Percentiles rank a stretch among this genome's conserved stretches.
These are phyloP conservation scores for Heterodera carotae DNA, from an alignment of 1,140 invertebrate species.

Conservation along the genomic window DNA sequence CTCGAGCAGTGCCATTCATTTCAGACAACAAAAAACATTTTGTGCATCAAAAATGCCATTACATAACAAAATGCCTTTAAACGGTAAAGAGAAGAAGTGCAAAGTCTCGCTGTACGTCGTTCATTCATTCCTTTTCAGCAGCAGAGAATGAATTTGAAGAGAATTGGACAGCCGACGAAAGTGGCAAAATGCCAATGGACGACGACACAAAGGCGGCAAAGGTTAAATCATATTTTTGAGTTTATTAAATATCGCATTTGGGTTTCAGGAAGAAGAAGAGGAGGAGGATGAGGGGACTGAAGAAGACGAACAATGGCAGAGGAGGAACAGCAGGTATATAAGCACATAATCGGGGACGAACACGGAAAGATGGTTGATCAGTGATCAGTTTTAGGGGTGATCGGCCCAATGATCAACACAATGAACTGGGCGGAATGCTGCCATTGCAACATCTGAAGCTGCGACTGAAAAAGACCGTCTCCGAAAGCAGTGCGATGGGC, in stretches of 20 bases:
- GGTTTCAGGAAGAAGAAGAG: too few relatives aligned
- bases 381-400: not conserved
- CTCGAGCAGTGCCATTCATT: not conserved
- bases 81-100: not conserved
- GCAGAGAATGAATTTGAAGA: not conserved
- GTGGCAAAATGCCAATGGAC: not conserved
- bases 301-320: not conserved
- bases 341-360: too few relatives aligned
- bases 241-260: too few relatives aligned
- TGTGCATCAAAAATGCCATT: conserved; percentile 12
- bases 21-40: conserved; percentile 22
- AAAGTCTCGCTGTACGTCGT: too few relatives aligned
- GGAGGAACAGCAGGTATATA: not conserved
- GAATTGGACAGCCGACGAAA: not conserved
- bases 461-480: conserved; percentile 54
- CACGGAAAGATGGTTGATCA: too few relatives aligned
- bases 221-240: too few relatives aligned
- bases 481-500: conserved; percentile 28
- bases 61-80: not conserved
- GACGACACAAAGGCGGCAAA: conserved; percentile 81
- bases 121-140: too few relatives aligned
- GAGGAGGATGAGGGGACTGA: conserved; percentile 14
- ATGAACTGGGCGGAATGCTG: not conserved
- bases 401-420: not conserved
- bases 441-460: conserved; percentile 53